Percentiles rank a stretch among this genome's conserved stretches.
Evolutionary conservation across 2,797 vertebrate species (phyloP).

Genomic region (Lutjanus campechanus): DNA sequence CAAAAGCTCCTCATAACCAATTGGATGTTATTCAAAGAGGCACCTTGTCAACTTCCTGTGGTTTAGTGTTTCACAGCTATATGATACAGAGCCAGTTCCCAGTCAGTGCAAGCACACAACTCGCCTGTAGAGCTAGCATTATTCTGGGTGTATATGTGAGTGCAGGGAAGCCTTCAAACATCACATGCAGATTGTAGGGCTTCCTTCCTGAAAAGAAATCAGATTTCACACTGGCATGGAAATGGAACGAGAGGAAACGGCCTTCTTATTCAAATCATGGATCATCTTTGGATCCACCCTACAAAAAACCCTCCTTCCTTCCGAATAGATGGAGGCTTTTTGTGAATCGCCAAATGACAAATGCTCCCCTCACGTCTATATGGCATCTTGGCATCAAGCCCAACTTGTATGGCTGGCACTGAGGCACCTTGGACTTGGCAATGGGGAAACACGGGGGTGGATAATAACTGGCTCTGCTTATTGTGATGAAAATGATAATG

Average conservation of each 20-base stretch:
- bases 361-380: slow-evolving; percentile 63
- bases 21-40: slow-evolving; percentile 30
- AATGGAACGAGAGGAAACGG: slow-evolving; percentile 44
- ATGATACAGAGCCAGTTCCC: slow-evolving; percentile 32
- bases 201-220: slow-evolving; percentile 57
- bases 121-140: slow-evolving; percentile 38
- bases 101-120: slow-evolving; percentile 31
- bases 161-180: slow-evolving; percentile 48
- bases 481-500: slow-evolving; percentile 82
- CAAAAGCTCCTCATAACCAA: slow-evolving; percentile 22
- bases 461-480: slow-evolving; percentile 74
- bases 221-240: slow-evolving; percentile 57
- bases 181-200: slow-evolving; percentile 41
- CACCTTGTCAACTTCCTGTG: slow-evolving; percentile 25
- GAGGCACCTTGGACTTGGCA: slow-evolving; percentile 69
- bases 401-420: slow-evolving; percentile 68
- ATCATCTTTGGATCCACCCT: slow-evolving; percentile 54
- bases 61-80: slow-evolving; percentile 44
- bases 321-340: slow-evolving; percentile 57
- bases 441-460: slow-evolving; percentile 70
- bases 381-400: slow-evolving; percentile 75
- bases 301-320: slow-evolving; percentile 46
- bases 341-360: slow-evolving; percentile 68
- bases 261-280: slow-evolving; percentile 74
- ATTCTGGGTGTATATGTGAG: slow-evolving; percentile 37